Conservation (phyloP, 2,888 invertebrate genomes). For the Erynnis tages region DNA sequence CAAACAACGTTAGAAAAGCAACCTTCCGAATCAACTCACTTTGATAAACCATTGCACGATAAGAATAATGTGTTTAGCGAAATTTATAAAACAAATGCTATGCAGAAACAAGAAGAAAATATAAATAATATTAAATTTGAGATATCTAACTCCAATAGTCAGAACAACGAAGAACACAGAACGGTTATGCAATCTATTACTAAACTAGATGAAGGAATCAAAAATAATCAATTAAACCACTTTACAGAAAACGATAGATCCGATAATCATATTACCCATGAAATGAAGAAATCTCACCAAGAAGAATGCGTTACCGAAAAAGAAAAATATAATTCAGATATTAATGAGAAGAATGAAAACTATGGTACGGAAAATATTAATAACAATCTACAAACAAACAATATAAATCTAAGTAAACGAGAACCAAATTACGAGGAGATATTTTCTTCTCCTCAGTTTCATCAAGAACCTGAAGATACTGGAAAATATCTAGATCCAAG, state of each 20-base stretch:
- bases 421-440: background rate
- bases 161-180: background rate
- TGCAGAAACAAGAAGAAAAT: too few species aligned
- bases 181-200: background rate
- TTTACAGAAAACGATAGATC: background rate
- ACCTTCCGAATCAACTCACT: background rate
- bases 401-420: background rate
- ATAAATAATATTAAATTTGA: too few species aligned
- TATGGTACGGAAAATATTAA: slow-evolving; percentile 6
- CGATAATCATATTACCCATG: background rate
- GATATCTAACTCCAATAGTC: too few species aligned
- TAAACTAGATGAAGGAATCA: background rate
- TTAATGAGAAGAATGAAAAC: slow-evolving; percentile 12
- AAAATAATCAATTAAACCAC: background rate
- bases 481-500: too few species aligned
- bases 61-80: background rate
- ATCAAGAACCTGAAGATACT: too few species aligned
- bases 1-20: background rate
- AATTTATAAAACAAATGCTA: too few species aligned
- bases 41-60: background rate
- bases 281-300: background rate
- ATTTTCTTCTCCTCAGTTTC: too few species aligned
- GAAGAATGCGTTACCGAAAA: background rate
- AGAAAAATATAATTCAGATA: slow-evolving; percentile 15
- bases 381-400: background rate